Conservation (phyloP, 2,113 vertebrate species). For the Poicephalus meyeri region DNA sequence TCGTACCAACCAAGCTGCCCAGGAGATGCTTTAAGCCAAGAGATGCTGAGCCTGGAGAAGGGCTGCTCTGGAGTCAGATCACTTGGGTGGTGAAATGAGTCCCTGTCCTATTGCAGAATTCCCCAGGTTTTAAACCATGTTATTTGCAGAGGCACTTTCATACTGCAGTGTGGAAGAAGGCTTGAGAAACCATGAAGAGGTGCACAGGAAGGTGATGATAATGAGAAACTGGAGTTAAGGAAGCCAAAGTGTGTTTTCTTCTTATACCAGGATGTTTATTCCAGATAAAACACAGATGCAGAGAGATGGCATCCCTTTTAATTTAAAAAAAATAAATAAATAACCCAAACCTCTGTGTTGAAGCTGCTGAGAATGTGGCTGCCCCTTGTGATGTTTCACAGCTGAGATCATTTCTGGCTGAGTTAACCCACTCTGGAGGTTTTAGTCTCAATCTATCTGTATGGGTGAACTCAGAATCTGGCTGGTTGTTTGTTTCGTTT, state of each 20-base stretch:
- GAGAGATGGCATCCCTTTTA: neutral
- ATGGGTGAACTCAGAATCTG: neutral
- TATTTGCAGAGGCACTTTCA: neutral
- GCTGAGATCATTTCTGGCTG: conserved; percentile 51
- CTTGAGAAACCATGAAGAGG: neutral
- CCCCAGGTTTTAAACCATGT: neutral
- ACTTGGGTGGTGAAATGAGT: neutral
- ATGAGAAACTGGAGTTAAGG: neutral
- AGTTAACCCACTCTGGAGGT: conserved; percentile 10
- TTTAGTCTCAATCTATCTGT: neutral
- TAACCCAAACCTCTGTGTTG: conserved; percentile 10
- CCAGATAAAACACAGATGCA: neutral
- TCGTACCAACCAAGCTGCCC: neutral
- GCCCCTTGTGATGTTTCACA: conserved; percentile 39
- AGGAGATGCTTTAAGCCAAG: neutral
- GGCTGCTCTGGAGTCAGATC: neutral
- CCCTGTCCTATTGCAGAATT: neutral
- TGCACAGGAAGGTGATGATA: neutral
- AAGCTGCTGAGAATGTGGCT: conserved; percentile 32
- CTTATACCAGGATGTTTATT: neutral
- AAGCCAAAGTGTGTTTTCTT: neutral
- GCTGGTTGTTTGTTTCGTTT: neutral
- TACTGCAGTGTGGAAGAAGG: neutral
- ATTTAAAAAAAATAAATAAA: neutral
- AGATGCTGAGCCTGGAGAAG: neutral